Evolutionary conservation across 2,797 vertebrate genomes (phyloP), one percentile per base, ranked within the genome.

Genomic region (Betta splendens): DNA sequence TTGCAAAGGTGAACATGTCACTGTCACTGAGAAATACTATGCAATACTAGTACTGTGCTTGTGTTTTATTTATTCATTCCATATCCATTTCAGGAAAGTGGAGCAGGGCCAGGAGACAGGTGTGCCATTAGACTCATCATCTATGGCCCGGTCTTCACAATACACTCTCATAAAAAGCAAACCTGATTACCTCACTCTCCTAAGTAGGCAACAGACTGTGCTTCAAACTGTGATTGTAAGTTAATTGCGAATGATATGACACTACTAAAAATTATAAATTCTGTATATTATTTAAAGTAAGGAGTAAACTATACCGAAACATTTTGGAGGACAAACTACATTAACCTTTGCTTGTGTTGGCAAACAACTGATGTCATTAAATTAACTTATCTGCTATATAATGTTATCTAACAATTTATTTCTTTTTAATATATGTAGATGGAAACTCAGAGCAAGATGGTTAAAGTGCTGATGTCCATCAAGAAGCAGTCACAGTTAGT

Each of bases 171-270:
- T 94, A 60, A 66, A 75, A 72, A 79, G 52, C 43, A 93, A 93
- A 86, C 93, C 92, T 0, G 81, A 93, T 79, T 94, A 93, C 81
- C 63, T 57, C 5, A 10, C 36, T 18, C 39, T 89, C 32, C 87
- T 94, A 36, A 15, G 36, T 21, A 73, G 87, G 69, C 91, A 92
- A 28, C 75, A 77, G 33, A 71, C 80, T 2, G 39, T 75, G n/a
- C 81, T 94, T 57, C 64, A 85, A 37, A 87, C 87, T 1, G 80
- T 92, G 79, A 85, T 89, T 78, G 93, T 94, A 83, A 42, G 85
- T 77, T 66, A n/a, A n/a, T 58, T 17, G 7, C 64, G 32, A 45
- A n/a, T n/a, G n/a, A n/a, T n/a, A 33, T 13, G 16, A 38, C 2
- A 18, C 10, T 59, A n/a, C 5, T 31, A 5, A 35, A 53, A 18